These are phyloP conservation scores for Caenorhabditis remanei DNA, from an alignment of 1,140 invertebrate genomes.

Conservation along the genomic window DNA sequence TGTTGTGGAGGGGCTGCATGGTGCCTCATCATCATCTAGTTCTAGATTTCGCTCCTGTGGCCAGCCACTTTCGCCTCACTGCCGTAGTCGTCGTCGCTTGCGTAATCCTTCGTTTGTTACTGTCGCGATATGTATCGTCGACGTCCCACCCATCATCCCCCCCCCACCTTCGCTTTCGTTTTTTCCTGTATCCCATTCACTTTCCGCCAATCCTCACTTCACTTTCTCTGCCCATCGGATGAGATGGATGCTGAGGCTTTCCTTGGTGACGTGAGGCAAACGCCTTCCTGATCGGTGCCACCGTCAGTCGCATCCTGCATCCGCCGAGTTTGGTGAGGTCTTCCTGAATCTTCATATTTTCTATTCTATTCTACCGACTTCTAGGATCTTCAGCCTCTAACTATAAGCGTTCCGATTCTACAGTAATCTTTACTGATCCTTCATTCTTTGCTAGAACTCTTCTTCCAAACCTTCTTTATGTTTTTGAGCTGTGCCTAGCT, in stretches of 20 bases:
- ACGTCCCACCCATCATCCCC: slow-evolving; percentile 28
- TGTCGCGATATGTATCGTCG: slow-evolving; percentile 55
- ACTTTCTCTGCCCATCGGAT: slow-evolving; percentile 55
- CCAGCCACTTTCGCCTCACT: slow-evolving; percentile 53
- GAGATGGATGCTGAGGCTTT: slow-evolving; percentile 49
- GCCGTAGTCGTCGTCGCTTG: slow-evolving; percentile 52
- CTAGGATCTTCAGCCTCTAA: background rate
- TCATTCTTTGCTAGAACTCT: background rate
- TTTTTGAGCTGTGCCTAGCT: no score
- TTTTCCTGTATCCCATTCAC: slow-evolving; percentile 52
- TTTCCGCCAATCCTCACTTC: slow-evolving; percentile 53
- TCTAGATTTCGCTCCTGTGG: slow-evolving; percentile 55
- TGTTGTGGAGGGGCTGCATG: background rate
- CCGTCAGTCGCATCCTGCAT: slow-evolving; percentile 10
- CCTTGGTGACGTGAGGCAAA: slow-evolving; percentile 50
- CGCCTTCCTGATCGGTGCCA: slow-evolving; percentile 39
- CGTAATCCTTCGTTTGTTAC: slow-evolving; percentile 54
- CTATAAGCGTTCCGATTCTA: background rate
- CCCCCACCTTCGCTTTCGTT: slow-evolving; percentile 7
- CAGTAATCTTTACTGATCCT: background rate
- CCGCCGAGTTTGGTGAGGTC: slow-evolving; percentile 6
- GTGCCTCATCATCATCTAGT: slow-evolving; percentile 53
- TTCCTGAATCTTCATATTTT: slow-evolving; percentile 1
- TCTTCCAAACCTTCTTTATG: no score
- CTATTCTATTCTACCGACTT: background rate